Percentiles rank a stretch among this genome's conserved stretches.
These are phyloP conservation scores for Spinus pinus DNA, from an alignment of 2,797 vertebrate species.

Conservation along the genomic window DNA sequence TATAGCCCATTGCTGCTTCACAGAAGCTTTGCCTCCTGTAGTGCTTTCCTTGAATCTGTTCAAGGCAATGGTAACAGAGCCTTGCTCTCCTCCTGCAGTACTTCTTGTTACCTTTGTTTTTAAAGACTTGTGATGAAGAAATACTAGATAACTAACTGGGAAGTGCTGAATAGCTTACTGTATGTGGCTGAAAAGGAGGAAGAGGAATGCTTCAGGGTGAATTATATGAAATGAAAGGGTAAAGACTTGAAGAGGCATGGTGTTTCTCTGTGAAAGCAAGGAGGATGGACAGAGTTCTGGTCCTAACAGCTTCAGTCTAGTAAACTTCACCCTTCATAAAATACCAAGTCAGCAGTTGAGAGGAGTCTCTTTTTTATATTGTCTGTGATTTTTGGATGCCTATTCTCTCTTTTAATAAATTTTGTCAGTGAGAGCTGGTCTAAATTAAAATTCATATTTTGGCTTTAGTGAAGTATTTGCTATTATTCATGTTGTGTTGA, in stretches of 20 bases:
- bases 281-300: neutral
- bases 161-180: neutral
- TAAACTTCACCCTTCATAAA: neutral
- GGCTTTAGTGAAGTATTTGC: neutral
- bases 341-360: neutral
- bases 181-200: neutral
- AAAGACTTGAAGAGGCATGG: neutral
- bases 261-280: neutral
- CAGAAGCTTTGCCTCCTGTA: neutral
- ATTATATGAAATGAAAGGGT: neutral
- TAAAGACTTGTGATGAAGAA: neutral
- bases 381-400: neutral
- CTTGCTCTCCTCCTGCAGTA: neutral
- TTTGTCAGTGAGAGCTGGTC: neutral
- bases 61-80: neutral
- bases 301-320: neutral
- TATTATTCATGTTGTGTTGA: neutral
- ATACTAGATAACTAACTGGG: neutral
- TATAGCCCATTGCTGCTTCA: neutral
- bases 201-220: neutral
- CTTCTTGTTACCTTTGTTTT: neutral
- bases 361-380: neutral
- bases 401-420: neutral
- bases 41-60: neutral
- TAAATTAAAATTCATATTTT: neutral